A percentile compares a stretch with the other conserved stretches of the same genome.
These are phyloP conservation scores for Rhineura floridana DNA, from an alignment of 2,113 vertebrate genomes.

Conservation along the genomic window DNA sequence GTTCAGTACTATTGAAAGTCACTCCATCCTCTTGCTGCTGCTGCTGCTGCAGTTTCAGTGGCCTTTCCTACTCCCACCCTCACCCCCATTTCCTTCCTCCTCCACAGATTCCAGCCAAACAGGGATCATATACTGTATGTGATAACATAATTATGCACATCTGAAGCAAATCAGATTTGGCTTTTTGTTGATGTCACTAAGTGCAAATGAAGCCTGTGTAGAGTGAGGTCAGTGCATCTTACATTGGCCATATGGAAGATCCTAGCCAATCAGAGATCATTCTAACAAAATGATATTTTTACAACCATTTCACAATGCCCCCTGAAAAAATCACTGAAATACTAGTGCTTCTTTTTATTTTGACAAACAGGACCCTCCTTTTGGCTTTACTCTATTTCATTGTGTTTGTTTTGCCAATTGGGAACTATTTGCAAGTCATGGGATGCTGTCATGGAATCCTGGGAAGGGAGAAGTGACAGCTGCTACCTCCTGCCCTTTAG, in stretches of 20 bases:
- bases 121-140: not conserved
- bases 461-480: not conserved
- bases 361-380: not conserved
- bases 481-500: not conserved
- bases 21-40: too few relatives aligned
- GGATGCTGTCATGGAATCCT: not conserved
- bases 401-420: not conserved
- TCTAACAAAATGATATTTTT: not conserved
- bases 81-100: not conserved
- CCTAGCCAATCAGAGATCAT: not conserved
- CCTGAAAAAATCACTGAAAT: not conserved
- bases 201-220: not conserved
- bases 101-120: not conserved
- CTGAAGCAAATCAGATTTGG: not conserved
- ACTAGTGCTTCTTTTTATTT: not conserved
- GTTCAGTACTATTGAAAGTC: not conserved
- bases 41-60: not conserved
- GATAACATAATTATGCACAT: not conserved
- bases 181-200: not conserved
- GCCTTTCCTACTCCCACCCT: not conserved
- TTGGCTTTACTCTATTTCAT: not conserved
- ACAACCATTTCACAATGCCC: not conserved
- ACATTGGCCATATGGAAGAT: not conserved
- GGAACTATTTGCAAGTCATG: not conserved
- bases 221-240: not conserved